Percentiles rank a stretch among this genome's conserved stretches.
Evolutionary conservation across 2,113 vertebrate genomes (phyloP).

Genomic region (Plecotus auritus): DNA sequence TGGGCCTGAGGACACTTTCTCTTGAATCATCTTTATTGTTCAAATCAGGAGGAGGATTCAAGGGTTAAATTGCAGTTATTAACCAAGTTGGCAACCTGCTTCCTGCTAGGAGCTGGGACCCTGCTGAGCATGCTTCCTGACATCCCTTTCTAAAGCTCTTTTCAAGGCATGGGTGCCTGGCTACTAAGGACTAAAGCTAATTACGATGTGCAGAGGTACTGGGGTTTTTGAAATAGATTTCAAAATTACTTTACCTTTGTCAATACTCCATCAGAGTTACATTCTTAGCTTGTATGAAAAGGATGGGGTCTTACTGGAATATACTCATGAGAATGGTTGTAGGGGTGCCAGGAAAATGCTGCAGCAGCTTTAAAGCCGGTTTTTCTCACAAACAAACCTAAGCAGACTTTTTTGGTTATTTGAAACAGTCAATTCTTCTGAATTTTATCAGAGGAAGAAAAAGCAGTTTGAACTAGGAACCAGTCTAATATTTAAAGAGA

Average conservation of each 20-base stretch:
- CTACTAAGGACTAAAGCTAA: neutral
- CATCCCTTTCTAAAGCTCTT: neutral
- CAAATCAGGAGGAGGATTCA: neutral
- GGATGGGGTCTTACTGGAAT: neutral
- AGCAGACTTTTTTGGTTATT: neutral
- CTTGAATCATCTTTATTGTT: neutral
- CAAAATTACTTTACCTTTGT: neutral
- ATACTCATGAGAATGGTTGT: neutral
- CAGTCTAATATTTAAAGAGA: constrained; percentile 5
- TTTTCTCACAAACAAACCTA: neutral
- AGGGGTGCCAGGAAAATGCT: neutral
- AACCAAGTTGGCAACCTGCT: neutral
- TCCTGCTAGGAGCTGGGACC: neutral
- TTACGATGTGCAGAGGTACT: neutral
- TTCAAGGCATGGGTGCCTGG: neutral
- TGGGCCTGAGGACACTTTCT: neutral
- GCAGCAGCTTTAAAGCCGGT: neutral
- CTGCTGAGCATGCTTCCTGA: neutral
- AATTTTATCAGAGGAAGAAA: neutral
- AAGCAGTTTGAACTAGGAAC: neutral
- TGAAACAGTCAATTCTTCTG: neutral
- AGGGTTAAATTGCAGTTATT: neutral
- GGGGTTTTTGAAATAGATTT: neutral
- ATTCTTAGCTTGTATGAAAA: neutral
- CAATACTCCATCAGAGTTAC: neutral